Evolutionary conservation across 2,797 vertebrate genomes (phyloP).

Genomic region (Astyanax mexicanus): DNA sequence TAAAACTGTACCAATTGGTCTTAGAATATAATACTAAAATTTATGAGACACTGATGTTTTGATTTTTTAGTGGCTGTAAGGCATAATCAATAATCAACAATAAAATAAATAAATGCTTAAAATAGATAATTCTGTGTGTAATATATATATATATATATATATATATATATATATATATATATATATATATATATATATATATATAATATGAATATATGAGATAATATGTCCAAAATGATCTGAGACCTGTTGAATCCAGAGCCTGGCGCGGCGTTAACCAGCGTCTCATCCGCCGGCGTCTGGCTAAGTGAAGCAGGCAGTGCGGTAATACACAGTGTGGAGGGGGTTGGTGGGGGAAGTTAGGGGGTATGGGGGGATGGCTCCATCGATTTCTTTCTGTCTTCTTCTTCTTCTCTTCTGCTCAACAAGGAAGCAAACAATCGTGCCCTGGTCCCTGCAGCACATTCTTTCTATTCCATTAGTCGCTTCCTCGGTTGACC

Average conservation of each 20-base stretch:
- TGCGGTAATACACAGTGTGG: constrained; percentile 28
- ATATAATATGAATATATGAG: too few species aligned
- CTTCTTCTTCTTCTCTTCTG: constrained; percentile 12
- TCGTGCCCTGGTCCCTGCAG: constrained; percentile 5
- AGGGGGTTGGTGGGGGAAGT: not conserved
- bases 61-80: too few species aligned
- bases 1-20: too few species aligned
- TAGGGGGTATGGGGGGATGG: not conserved
- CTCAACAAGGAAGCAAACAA: constrained; percentile 42
- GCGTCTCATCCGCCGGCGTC: constrained; percentile 21
- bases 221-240: too few species aligned
- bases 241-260: constrained; percentile 39
- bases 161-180: too few species aligned
- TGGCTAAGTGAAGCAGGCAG: constrained; percentile 51
- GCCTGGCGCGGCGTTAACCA: constrained; percentile 1
- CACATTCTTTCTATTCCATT: constrained; percentile 45
- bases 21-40: too few species aligned
- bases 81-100: too few species aligned
- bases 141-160: too few species aligned
- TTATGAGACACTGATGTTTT: too few species aligned
- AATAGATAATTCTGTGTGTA: too few species aligned
- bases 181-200: too few species aligned
- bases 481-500: constrained; percentile 24
- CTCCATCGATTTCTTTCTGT: constrained; percentile 37
- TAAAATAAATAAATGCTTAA: too few species aligned